phyloP scores from a whole-genome alignment of 2,888 invertebrate genomes.

The Dromius quadrimaculatus region DNA sequence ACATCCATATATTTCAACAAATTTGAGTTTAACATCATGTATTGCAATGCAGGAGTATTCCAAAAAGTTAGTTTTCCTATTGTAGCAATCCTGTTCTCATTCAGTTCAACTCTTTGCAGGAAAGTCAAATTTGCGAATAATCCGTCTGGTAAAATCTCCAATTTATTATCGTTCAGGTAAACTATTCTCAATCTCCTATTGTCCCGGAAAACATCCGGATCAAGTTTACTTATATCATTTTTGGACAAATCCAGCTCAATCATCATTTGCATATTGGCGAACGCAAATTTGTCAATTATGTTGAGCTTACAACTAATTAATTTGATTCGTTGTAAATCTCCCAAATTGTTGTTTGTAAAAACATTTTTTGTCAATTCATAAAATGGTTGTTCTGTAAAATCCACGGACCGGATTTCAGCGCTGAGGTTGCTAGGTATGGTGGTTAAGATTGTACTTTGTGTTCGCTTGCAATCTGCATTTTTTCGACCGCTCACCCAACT shows the following conservation, averaged over 20 bases:
- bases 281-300: constrained; percentile 80
- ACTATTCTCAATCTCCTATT: constrained; percentile 79
- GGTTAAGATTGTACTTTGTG: constrained; percentile 68
- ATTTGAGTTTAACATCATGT: constrained; percentile 80
- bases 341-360: constrained; percentile 77
- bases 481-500: constrained; percentile 89
- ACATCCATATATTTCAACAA: constrained; percentile 75
- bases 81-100: constrained; percentile 78
- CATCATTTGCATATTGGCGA: constrained; percentile 80
- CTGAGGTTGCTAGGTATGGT: constrained; percentile 81
- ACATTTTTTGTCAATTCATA: constrained; percentile 75
- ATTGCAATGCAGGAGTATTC: constrained; percentile 76
- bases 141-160: constrained; percentile 79
- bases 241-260: constrained; percentile 86
- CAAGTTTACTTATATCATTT: constrained; percentile 76
- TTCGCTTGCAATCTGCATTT: constrained; percentile 82
- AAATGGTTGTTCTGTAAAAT: constrained; percentile 79
- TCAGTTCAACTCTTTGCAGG: constrained; percentile 82
- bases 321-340: constrained; percentile 85
- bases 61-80: constrained; percentile 80
- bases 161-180: constrained; percentile 79
- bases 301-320: constrained; percentile 81
- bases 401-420: constrained; percentile 78
- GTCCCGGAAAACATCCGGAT: constrained; percentile 78
- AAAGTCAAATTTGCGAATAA: constrained; percentile 81